Evolutionary conservation across 1,140 invertebrate species (phyloP), one percentile per base, ranked within the genome.

Genomic region (Chironomus striatipennis): DNA sequence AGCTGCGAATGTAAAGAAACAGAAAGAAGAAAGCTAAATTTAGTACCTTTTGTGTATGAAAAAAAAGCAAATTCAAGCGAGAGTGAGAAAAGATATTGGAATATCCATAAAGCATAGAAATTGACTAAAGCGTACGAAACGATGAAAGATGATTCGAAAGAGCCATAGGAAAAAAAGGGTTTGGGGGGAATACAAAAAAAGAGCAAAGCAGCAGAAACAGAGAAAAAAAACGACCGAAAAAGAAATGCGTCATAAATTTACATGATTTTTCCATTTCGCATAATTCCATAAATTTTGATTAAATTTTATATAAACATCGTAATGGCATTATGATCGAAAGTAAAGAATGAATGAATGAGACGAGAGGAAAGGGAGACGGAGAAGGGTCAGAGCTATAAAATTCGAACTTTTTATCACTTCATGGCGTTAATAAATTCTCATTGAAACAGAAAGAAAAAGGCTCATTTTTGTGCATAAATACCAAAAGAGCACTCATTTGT

Each of bases 271-370:
- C 65, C 65, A 70, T 70, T 70, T 5, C 65, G 65, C 17, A 20
- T 21, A 70, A 70, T 70, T 70, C 65, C 65, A 70, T 70, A 70
- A 70, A 70, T 70, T 70, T 70, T 70, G 65, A 70, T 70, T 70
- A 70, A 70, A 70, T 70, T 70, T 70, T 21, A 70, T 57, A 57
- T 20, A 70, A 70, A 70, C 65, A 70, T 70, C 17, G 10, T 70
- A 70, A 70, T 70, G 65, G 65, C 65, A 70, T 70, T 70, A 70
- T 21, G 65, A 70, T 70, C 65, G 65, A 21, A 70, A 34, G 24
- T 5, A 34, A 57, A 57, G 47, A 15, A 57, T 47, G 43, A 47
- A 47, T 12, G 1, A 57, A 10, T n/a, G 47, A 57, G n/a, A 15
- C 12, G 47, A 57, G 65, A 8, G 17, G 24, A 34, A 34, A 5